phyloP scores from a whole-genome alignment of 2,113 vertebrate species.

The Scomber scombrus region DNA sequence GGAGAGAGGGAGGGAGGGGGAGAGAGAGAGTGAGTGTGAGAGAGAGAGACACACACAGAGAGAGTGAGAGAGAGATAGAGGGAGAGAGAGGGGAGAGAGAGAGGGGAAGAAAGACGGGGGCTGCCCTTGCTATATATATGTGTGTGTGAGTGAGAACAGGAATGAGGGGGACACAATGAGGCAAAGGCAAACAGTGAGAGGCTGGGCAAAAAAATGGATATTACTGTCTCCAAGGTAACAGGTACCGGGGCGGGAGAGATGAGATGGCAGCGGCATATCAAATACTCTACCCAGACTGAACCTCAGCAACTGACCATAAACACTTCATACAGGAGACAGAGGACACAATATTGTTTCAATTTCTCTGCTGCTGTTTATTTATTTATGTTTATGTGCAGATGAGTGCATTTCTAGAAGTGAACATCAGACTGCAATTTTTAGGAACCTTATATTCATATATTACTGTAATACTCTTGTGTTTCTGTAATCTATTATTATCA shows the following conservation, averaged over 20 bases:
- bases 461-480: too few species aligned
- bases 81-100: conserved; percentile 14
- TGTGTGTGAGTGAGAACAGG: conserved; percentile 40
- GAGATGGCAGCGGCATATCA: conserved; percentile 64
- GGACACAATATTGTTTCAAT: not conserved
- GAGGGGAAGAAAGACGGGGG: conserved; percentile 62
- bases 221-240: conserved; percentile 78
- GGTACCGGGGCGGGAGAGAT: conserved; percentile 54
- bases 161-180: conserved; percentile 45
- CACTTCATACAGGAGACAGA: not conserved
- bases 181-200: conserved; percentile 56
- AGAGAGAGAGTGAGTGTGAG: conserved; percentile 19
- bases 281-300: conserved; percentile 47
- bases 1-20: conserved; percentile 44
- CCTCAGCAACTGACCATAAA: conserved; percentile 25
- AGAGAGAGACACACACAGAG: conserved; percentile 60
- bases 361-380: not conserved
- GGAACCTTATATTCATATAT: not conserved
- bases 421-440: too few species aligned
- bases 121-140: conserved; percentile 67
- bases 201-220: conserved; percentile 56
- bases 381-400: not conserved
- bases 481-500: too few species aligned
- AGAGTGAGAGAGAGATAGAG: conserved; percentile 33
- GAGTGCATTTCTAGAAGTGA: too few species aligned